Conservation (phyloP, 2,888 invertebrate genomes). For the Ichneumon xanthorius region DNA sequence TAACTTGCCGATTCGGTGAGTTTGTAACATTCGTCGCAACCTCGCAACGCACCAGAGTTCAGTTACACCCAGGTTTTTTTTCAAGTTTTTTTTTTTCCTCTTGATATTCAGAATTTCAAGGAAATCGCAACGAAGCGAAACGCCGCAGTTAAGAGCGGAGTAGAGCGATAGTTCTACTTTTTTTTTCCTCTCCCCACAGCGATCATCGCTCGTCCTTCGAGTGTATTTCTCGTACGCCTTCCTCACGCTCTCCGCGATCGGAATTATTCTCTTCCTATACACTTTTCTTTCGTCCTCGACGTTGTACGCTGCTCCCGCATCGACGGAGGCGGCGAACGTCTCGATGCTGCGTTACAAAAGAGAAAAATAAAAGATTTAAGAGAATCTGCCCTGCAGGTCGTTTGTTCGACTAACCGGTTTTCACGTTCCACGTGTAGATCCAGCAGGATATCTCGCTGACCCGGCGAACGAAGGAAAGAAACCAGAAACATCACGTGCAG, state of each 20-base stretch:
- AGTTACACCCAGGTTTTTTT: conserved; percentile 10
- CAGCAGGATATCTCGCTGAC: neutral
- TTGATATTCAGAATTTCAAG: conserved; percentile 20
- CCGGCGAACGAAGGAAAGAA: neutral
- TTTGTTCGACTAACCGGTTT: conserved; percentile 46
- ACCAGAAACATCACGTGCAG: neutral
- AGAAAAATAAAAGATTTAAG: too few species aligned
- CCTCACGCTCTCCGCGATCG: conserved; percentile 21
- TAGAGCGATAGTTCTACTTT: conserved; percentile 17
- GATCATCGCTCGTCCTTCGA: conserved; percentile 42
- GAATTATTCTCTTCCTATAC: conserved; percentile 14
- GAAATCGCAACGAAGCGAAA: conserved; percentile 47
- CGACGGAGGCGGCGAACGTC: too few species aligned
- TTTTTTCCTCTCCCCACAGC: neutral
- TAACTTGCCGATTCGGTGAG: neutral
- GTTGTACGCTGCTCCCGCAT: conserved; percentile 7
- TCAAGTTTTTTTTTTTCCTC: neutral
- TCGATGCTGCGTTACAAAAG: too few species aligned
- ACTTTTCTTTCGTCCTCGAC: conserved; percentile 8
- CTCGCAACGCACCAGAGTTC: conserved; percentile 18
- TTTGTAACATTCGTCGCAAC: neutral
- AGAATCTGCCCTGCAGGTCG: conserved; percentile 14
- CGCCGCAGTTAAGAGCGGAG: neutral
- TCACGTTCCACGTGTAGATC: neutral
- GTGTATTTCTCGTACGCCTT: conserved; percentile 11